Conservation (phyloP, 2,797 vertebrate genomes). For the Anomalospiza imberbis region DNA sequence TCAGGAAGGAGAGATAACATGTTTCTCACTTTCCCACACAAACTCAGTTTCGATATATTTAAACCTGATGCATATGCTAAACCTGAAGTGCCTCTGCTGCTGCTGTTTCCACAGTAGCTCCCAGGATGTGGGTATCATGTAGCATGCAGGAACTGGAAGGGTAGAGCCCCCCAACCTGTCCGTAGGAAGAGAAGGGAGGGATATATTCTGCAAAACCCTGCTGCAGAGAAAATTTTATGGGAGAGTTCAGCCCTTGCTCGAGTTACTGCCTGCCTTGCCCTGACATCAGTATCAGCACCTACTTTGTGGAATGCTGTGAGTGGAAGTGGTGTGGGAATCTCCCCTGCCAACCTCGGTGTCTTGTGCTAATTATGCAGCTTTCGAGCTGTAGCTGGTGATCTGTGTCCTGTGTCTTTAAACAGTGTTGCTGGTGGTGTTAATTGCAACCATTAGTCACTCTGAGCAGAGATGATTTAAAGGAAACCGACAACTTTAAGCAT, state of each 20-base stretch:
- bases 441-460: neutral
- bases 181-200: neutral
- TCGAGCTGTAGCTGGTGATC: neutral
- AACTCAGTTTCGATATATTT: neutral
- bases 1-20: neutral
- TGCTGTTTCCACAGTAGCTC: neutral
- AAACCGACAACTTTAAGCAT: slow-evolving; percentile 7
- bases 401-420: neutral
- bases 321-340: neutral
- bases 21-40: neutral
- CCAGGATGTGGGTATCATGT: neutral
- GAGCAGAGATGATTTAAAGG: neutral
- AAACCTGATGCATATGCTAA: neutral
- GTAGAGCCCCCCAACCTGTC: rapidly evolving
- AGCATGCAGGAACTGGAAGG: neutral
- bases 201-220: neutral
- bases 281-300: neutral
- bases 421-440: neutral
- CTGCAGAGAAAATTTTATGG: neutral
- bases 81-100: neutral
- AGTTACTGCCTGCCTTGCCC: neutral
- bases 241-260: neutral
- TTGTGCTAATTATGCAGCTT: neutral
- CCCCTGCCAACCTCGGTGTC: rapidly evolving
- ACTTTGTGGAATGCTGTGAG: neutral